These are phyloP conservation scores for Gymnobelideus leadbeateri DNA, from an alignment of 2,113 vertebrate genomes.

Conservation along the genomic window DNA sequence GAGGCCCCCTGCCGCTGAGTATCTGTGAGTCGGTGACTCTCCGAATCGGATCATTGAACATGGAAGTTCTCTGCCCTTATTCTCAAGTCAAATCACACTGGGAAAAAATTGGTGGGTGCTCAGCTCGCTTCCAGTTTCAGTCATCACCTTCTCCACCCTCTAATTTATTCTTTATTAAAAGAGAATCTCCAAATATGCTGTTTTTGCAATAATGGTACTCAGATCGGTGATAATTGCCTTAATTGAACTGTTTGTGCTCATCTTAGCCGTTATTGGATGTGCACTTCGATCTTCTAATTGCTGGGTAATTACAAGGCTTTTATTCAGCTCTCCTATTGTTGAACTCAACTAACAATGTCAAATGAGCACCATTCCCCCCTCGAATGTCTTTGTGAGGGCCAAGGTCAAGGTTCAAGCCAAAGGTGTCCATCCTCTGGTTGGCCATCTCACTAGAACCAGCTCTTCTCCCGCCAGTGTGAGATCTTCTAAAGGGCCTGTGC, in stretches of 20 bases:
- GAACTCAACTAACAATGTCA: conserved; percentile 1
- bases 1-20: not conserved
- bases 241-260: conserved; percentile 20
- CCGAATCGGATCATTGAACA: not conserved
- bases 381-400: not conserved
- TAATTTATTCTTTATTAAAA: not conserved
- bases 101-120: not conserved
- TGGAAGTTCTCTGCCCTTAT: not conserved
- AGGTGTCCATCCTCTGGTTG: not conserved
- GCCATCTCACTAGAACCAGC: not conserved
- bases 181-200: not conserved
- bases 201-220: not conserved
- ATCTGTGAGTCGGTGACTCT: not conserved
- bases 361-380: not conserved
- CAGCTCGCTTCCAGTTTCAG: not conserved
- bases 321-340: conserved; percentile 52
- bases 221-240: conserved; percentile 36
- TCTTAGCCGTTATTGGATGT: conserved; percentile 7
- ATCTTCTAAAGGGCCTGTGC: not conserved
- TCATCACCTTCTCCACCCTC: not conserved
- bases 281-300: conserved; percentile 66
- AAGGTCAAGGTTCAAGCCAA: not conserved
- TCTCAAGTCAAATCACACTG: not conserved
- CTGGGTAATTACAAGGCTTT: conserved; percentile 66
- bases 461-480: not conserved